Conservation (phyloP, 2,797 vertebrate species). For the Betta splendens region DNA sequence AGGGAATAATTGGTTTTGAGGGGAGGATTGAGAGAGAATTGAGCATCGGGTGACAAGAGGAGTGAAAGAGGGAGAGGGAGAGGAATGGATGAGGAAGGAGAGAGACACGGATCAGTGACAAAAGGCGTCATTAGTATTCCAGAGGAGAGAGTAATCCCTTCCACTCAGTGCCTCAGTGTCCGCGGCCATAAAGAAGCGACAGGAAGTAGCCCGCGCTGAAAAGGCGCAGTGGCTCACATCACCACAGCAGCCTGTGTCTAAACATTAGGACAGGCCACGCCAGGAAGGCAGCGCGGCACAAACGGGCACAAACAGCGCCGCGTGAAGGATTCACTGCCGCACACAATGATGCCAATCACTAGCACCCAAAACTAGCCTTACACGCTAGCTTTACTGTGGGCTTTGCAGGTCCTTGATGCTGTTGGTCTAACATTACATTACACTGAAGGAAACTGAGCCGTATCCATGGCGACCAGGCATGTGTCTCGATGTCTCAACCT, state of each 20-base stretch:
- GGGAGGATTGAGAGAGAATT: slow-evolving; percentile 32
- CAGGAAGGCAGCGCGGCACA: slow-evolving; percentile 44
- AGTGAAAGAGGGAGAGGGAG: slow-evolving; percentile 46
- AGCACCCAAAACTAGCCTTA: no score
- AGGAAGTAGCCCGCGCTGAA: slow-evolving; percentile 48
- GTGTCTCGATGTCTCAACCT: slow-evolving; percentile 16
- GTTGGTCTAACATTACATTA: no score
- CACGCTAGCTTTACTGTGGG: no score
- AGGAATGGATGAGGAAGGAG: slow-evolving; percentile 41
- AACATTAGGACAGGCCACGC: slow-evolving; percentile 46
- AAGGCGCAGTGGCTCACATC: slow-evolving; percentile 40
- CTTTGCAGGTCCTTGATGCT: no score
- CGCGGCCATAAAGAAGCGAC: slow-evolving; percentile 47
- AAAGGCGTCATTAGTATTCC: slow-evolving; percentile 75
- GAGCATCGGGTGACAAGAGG: slow-evolving; percentile 46
- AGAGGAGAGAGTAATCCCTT: slow-evolving; percentile 63
- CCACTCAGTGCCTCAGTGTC: slow-evolving; percentile 50
- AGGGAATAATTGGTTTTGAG: slow-evolving; percentile 56
- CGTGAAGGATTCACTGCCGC: no score
- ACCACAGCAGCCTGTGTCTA: slow-evolving; percentile 43
- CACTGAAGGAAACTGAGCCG: no score
- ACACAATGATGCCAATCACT: no score
- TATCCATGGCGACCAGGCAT: background rate
- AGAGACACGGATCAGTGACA: slow-evolving; percentile 53
- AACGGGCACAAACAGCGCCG: slow-evolving; percentile 17